These are phyloP conservation scores for Zelostemma sp. DNA, from an alignment of 1,140 invertebrate genomes.

Conservation along the genomic window DNA sequence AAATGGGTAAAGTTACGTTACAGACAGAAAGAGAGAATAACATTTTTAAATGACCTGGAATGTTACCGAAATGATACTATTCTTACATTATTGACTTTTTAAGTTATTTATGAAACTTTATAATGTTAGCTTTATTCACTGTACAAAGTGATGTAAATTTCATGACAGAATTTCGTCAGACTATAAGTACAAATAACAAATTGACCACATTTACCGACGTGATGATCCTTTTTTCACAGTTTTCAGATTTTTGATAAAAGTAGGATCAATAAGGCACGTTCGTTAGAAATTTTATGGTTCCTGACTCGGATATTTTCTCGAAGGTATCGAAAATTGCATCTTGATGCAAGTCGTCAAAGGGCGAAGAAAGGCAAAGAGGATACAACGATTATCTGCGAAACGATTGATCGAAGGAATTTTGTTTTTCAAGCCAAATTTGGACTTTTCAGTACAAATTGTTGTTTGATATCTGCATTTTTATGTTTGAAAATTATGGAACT, in stretches of 20 bases:
- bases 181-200: no score
- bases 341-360: slow-evolving; percentile 46
- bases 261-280: slow-evolving; percentile 63
- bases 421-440: no score
- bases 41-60: no score
- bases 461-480: neutral
- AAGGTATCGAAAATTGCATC: slow-evolving; percentile 65
- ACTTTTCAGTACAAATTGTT: slow-evolving; percentile 12
- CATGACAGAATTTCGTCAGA: no score
- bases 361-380: slow-evolving; percentile 16
- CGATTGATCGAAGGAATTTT: neutral
- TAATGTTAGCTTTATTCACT: no score
- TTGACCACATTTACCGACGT: slow-evolving; percentile 24
- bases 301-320: slow-evolving; percentile 50
- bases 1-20: no score
- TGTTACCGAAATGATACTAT: no score
- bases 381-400: neutral
- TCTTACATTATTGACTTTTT: no score
- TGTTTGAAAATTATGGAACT: no score
- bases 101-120: no score
- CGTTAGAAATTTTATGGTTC: slow-evolving; percentile 49
- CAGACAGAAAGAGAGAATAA: no score
- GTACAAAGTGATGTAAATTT: no score
- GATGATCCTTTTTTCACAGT: slow-evolving; percentile 27
- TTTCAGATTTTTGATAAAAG: slow-evolving; percentile 55